These are phyloP conservation scores for Cylindroiulus punctatus DNA, from an alignment of 2,888 invertebrate species.

Conservation along the genomic window DNA sequence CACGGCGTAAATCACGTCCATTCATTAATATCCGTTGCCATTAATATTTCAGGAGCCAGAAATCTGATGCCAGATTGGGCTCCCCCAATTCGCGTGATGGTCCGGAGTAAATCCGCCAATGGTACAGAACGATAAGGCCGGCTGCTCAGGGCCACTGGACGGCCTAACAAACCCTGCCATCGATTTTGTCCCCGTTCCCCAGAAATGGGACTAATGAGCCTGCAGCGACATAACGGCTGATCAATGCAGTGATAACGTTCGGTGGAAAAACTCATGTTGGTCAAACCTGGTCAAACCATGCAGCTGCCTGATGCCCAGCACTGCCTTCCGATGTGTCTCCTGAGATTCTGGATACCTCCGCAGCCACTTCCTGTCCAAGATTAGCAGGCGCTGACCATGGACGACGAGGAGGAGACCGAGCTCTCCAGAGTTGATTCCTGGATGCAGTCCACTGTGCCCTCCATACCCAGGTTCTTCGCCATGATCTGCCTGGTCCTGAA, in stretches of 20 bases:
- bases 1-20: not conserved
- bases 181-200: not conserved
- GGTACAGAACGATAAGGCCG: conserved; percentile 3
- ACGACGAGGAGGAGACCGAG: conserved; percentile 51
- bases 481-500: conserved; percentile 51
- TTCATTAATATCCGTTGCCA: not conserved
- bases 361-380: not conserved
- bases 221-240: not conserved
- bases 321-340: not conserved
- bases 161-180: not conserved
- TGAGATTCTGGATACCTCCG: not conserved
- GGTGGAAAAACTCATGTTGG: not conserved
- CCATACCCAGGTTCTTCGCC: conserved; percentile 46
- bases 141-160: not conserved
- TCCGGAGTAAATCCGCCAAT: conserved; percentile 17
- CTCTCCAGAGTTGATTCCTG: conserved; percentile 53
- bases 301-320: not conserved
- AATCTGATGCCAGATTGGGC: not conserved
- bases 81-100: not conserved
- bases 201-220: not conserved
- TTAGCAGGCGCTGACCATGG: not conserved
- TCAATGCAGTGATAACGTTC: conserved; percentile 16
- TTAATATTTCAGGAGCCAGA: not conserved
- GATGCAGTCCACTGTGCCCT: conserved; percentile 54
- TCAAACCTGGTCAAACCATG: not conserved